Conservation (phyloP, 2,113 vertebrate species). For the Protobothrops flavoviridis region DNA sequence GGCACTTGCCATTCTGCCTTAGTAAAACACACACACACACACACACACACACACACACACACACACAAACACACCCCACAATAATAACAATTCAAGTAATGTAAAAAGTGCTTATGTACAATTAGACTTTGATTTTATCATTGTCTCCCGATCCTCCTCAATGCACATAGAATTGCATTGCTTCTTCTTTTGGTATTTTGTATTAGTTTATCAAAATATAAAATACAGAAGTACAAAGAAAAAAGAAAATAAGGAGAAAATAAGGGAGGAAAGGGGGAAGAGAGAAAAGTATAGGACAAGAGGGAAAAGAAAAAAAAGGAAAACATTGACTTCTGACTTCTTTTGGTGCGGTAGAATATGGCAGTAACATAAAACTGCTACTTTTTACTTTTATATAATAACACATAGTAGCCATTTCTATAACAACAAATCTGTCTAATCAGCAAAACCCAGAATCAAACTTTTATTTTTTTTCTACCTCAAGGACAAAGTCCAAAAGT, state of each 20-base stretch:
- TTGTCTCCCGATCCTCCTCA: slow-evolving; percentile 16
- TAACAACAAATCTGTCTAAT: neutral
- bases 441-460: neutral
- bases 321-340: neutral
- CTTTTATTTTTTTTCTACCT: neutral
- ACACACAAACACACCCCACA: neutral
- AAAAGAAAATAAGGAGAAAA: neutral
- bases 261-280: neutral
- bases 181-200: neutral
- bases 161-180: neutral
- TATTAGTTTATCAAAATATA: neutral
- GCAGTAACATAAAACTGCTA: neutral
- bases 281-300: neutral
- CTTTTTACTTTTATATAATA: neutral
- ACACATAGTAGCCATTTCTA: neutral
- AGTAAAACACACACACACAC: neutral
- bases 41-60: neutral
- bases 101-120: neutral
- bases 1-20: slow-evolving; percentile 18
- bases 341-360: neutral
- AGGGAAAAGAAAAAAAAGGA: neutral
- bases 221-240: neutral
- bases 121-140: neutral
- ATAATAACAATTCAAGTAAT: neutral
- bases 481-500: neutral